Percentiles rank a stretch among this genome's conserved stretches.
Conservation (phyloP, 2,797 vertebrate genomes). For the Synaphobranchus kaupii region DNA sequence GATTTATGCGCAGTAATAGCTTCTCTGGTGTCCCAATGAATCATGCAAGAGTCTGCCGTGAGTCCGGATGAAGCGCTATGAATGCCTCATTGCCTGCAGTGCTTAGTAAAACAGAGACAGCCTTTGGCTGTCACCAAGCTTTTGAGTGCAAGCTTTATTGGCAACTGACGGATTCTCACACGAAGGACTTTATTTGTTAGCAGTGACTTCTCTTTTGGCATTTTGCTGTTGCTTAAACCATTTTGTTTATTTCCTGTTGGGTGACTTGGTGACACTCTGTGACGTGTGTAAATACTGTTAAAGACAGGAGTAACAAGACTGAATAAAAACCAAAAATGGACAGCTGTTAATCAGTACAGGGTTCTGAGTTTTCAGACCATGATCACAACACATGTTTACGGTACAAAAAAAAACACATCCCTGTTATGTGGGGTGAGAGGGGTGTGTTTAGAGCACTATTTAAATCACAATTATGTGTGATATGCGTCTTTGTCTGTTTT, state of each 20-base stretch:
- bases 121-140: background rate
- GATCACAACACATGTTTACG: background rate
- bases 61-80: background rate
- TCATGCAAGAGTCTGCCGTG: background rate
- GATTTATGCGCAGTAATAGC: background rate
- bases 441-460: background rate
- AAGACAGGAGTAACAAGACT: background rate
- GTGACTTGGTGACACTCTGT: background rate
- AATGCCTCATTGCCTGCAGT: background rate
- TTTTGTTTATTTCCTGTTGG: background rate
- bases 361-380: background rate
- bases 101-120: background rate
- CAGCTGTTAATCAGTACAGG: background rate
- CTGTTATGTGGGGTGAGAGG: background rate
- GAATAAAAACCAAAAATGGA: background rate
- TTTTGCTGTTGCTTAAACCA: background rate
- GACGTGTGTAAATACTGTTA: background rate
- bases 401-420: background rate
- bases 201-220: background rate
- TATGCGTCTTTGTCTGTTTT: background rate
- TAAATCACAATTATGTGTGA: background rate
- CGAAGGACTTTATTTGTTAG: background rate
- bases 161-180: background rate
- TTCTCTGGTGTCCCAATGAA: background rate
- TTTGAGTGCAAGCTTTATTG: background rate